phyloP scores from a whole-genome alignment of 2,113 vertebrate species.

The Serilophus lunatus region DNA sequence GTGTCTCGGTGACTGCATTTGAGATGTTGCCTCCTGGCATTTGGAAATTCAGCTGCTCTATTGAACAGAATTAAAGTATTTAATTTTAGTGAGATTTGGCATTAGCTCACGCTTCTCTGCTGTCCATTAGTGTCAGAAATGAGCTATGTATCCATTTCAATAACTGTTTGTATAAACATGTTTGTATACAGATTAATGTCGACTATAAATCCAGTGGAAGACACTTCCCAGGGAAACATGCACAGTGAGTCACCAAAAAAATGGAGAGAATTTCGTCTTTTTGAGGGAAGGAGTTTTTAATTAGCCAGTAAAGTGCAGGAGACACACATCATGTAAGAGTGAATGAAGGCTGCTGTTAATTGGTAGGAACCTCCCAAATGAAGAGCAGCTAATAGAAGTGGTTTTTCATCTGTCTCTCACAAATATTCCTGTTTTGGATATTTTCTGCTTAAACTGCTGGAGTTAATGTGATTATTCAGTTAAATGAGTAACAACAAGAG shows the following conservation, averaged over 20 bases:
- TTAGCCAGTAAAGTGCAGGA: not conserved
- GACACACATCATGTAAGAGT: not conserved
- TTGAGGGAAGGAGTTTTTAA: not conserved
- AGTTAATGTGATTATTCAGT: slow-evolving; percentile 25
- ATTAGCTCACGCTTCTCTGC: not conserved
- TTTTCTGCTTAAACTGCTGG: not conserved
- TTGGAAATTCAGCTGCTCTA: not conserved
- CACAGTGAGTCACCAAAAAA: not conserved
- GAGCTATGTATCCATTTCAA: not conserved
- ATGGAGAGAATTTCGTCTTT: not conserved
- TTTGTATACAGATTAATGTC: not conserved
- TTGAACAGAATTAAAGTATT: not conserved
- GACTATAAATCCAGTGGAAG: not conserved
- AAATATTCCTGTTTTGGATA: not conserved
- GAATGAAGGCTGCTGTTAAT: not conserved
- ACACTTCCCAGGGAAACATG: not conserved
- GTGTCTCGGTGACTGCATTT: not conserved
- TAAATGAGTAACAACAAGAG: not conserved
- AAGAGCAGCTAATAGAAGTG: not conserved
- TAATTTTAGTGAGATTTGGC: not conserved
- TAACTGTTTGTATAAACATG: not conserved
- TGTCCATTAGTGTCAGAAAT: not conserved
- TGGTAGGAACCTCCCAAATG: not conserved
- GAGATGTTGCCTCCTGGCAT: not conserved
- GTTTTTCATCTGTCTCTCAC: not conserved